These are phyloP conservation scores for Anisognathus igniventris DNA, from an alignment of 2,797 vertebrate genomes.

Conservation along the genomic window DNA sequence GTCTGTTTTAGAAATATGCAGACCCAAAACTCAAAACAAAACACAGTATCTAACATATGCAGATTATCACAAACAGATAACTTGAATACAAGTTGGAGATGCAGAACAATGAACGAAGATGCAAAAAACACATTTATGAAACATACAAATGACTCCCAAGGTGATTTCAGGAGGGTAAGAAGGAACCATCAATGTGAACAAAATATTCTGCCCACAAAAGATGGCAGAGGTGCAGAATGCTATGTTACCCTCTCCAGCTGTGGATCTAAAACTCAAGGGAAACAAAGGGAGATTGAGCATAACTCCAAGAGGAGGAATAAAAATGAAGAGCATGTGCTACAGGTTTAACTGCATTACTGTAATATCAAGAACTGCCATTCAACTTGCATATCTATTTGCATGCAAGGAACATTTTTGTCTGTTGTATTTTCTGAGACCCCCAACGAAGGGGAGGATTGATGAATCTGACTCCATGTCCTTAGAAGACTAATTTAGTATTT, in stretches of 20 bases:
- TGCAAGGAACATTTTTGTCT: neutral
- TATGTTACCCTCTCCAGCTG: neutral
- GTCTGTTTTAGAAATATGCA: neutral
- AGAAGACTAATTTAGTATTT: neutral
- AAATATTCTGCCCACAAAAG: rapidly evolving
- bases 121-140: neutral
- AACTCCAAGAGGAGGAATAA: neutral
- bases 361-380: neutral
- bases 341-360: neutral
- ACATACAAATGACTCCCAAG: neutral
- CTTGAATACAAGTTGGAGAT: neutral
- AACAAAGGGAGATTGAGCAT: rapidly evolving
- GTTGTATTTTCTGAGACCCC: neutral
- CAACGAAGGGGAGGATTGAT: neutral
- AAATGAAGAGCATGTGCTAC: rapidly evolving
- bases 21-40: neutral
- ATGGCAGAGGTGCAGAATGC: rapidly evolving
- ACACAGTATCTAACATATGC: rapidly evolving
- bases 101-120: neutral
- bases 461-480: neutral
- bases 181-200: neutral
- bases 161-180: neutral
- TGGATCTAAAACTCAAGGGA: neutral
- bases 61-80: neutral
- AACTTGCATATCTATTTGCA: neutral